phyloP scores from a whole-genome alignment of 2,113 vertebrate genomes.

The Nibea coibor region DNA sequence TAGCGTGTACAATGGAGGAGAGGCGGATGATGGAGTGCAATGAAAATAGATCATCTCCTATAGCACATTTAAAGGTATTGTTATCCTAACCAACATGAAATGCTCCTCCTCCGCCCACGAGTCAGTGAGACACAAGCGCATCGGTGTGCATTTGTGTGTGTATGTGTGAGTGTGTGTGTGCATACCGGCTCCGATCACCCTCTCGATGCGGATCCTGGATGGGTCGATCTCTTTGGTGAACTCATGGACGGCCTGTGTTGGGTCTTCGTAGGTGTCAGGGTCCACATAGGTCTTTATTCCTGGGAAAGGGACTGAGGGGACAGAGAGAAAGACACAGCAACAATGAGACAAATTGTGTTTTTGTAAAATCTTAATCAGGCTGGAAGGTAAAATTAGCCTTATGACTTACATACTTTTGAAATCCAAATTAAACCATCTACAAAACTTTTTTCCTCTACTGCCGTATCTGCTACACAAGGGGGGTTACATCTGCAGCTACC shows the following conservation, averaged over 20 bases:
- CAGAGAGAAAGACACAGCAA: constrained; percentile 18
- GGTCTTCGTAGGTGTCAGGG: constrained; percentile 96
- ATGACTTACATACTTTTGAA: not conserved
- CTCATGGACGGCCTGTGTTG: constrained; percentile 93
- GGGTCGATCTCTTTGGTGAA: constrained; percentile 98
- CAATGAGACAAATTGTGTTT: not conserved
- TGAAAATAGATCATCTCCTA: constrained; percentile 57
- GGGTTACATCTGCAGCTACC: not conserved
- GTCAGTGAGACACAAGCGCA: constrained; percentile 2
- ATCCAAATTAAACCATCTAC: not conserved
- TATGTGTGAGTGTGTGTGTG: not conserved
- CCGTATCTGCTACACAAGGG: not conserved
- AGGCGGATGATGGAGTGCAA: constrained; percentile 14
- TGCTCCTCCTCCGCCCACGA: not conserved
- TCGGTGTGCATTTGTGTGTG: not conserved
- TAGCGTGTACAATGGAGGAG: constrained; percentile 4
- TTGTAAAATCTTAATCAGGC: not conserved
- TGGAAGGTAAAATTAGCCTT: not conserved
- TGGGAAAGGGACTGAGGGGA: constrained; percentile 87
- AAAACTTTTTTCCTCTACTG: not conserved
- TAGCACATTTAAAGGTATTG: constrained; percentile 49
- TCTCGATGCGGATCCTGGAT: constrained; percentile 94
- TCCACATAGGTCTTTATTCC: constrained; percentile 95
- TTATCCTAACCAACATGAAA: constrained; percentile 36
- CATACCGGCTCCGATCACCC: constrained; percentile 95